Percentiles rank a stretch among this genome's conserved stretches.
phyloP scores from a whole-genome alignment of 2,888 invertebrate species.

The Ormia ochracea region DNA sequence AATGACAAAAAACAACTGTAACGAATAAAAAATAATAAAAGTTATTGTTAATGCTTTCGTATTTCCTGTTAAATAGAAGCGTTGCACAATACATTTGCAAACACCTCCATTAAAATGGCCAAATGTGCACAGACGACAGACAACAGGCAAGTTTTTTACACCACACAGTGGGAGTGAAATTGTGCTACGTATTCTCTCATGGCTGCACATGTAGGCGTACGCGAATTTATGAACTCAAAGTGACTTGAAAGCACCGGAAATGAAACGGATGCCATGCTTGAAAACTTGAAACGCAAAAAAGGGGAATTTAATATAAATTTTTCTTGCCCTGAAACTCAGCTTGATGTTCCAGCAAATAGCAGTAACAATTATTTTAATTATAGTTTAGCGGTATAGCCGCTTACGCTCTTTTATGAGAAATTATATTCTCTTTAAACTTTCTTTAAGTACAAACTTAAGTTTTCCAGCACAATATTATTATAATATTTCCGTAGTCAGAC shows the following conservation, averaged over 20 bases:
- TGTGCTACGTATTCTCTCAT: neutral
- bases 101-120: conserved; percentile 21
- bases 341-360: too few species aligned
- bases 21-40: conserved; percentile 38
- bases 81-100: conserved; percentile 18
- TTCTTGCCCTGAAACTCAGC: too few species aligned
- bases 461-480: too few species aligned
- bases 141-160: too few species aligned
- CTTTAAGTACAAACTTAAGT: too few species aligned
- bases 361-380: too few species aligned
- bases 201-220: neutral
- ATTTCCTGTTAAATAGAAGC: conserved; percentile 47
- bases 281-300: conserved; percentile 48
- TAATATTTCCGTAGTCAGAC: too few species aligned
- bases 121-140: neutral
- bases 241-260: conserved; percentile 66
- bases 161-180: neutral
- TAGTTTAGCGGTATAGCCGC: too few species aligned
- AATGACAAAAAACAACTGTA: neutral
- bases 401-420: too few species aligned
- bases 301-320: conserved; percentile 7
- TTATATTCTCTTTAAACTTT: too few species aligned
- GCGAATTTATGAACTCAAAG: conserved; percentile 64
- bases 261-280: conserved; percentile 68
- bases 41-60: conserved; percentile 50